Percentiles rank a stretch among this genome's conserved stretches.
These are phyloP conservation scores for Corbicula japonica DNA, from an alignment of 2,888 invertebrate genomes.

Conservation along the genomic window DNA sequence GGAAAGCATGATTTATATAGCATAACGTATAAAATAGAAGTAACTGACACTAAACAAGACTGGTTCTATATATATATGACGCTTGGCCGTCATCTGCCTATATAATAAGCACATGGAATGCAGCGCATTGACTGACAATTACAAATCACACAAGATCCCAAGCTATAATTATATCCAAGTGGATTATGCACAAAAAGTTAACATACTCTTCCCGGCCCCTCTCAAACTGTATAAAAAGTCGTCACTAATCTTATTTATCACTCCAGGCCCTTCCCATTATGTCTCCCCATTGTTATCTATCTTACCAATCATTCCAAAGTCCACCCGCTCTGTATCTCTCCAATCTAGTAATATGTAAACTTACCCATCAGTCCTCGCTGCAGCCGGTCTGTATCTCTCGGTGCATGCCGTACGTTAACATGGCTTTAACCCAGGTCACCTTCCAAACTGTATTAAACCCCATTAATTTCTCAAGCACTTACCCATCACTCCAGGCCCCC, in stretches of 20 bases:
- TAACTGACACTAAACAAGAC: too few species aligned
- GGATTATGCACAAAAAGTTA: too few species aligned
- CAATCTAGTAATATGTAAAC: slow-evolving; percentile 78
- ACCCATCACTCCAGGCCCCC: slow-evolving; percentile 80
- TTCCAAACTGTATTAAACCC: slow-evolving; percentile 81
- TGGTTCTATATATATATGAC: too few species aligned
- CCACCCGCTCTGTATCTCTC: slow-evolving; percentile 81
- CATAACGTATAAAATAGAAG: too few species aligned
- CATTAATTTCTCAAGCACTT: slow-evolving; percentile 77
- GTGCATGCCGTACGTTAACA: slow-evolving; percentile 77
- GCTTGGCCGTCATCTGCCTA: too few species aligned
- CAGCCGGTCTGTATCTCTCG: slow-evolving; percentile 81
- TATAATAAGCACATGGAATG: too few species aligned
- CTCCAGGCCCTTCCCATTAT: too few species aligned
- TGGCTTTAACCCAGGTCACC: slow-evolving; percentile 77
- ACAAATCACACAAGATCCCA: too few species aligned
- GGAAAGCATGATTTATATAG: too few species aligned
- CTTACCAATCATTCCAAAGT: slow-evolving; percentile 79
- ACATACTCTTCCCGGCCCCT: slow-evolving; percentile 79
- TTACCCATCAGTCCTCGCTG: slow-evolving; percentile 79
- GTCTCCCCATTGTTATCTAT: too few species aligned
- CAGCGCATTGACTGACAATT: too few species aligned
- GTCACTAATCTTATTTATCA: slow-evolving; percentile 78
- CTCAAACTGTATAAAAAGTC: slow-evolving; percentile 78
- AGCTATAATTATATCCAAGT: too few species aligned